A percentile compares a stretch with the other conserved stretches of the same genome.
These are phyloP conservation scores for Heterotis niloticus DNA, from an alignment of 2,113 vertebrate genomes.

Conservation along the genomic window DNA sequence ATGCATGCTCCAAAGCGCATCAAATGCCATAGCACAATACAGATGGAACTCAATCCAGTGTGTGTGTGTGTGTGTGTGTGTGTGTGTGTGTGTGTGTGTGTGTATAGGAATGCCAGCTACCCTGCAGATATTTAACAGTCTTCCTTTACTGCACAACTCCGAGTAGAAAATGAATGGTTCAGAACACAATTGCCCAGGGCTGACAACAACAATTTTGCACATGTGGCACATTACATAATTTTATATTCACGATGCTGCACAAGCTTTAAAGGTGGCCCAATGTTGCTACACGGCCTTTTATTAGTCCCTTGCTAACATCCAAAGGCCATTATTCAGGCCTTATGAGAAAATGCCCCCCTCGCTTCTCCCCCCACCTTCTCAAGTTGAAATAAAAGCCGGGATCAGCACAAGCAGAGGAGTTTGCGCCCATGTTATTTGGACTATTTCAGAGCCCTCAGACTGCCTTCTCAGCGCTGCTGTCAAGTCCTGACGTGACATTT, in stretches of 20 bases:
- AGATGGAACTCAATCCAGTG: no score
- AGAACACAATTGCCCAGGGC: slow-evolving; percentile 33
- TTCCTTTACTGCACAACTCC: slow-evolving; percentile 26
- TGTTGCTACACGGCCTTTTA: slow-evolving; percentile 35
- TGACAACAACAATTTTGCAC: slow-evolving; percentile 29
- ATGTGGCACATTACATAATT: slow-evolving; percentile 33
- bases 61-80: no score
- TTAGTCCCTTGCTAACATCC: slow-evolving; percentile 28
- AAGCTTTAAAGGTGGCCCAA: slow-evolving; percentile 30
- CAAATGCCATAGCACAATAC: no score
- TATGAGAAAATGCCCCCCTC: neutral
- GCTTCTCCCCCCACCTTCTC: neutral
- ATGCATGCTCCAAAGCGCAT: no score
- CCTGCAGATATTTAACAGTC: slow-evolving; percentile 17
- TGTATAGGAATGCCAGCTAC: slow-evolving; percentile 32
- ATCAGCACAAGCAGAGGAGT: neutral
- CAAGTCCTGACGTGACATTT: no score
- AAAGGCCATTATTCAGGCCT: slow-evolving; percentile 25
- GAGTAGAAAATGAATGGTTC: slow-evolving; percentile 27
- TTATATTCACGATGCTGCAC: slow-evolving; percentile 20
- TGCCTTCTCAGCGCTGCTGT: no score
- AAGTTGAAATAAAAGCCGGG: no score
- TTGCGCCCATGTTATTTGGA: no score
- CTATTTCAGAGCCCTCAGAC: no score
- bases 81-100: no score